Conservation (phyloP, 1,140 invertebrate genomes). For the Orius laevigatus region DNA sequence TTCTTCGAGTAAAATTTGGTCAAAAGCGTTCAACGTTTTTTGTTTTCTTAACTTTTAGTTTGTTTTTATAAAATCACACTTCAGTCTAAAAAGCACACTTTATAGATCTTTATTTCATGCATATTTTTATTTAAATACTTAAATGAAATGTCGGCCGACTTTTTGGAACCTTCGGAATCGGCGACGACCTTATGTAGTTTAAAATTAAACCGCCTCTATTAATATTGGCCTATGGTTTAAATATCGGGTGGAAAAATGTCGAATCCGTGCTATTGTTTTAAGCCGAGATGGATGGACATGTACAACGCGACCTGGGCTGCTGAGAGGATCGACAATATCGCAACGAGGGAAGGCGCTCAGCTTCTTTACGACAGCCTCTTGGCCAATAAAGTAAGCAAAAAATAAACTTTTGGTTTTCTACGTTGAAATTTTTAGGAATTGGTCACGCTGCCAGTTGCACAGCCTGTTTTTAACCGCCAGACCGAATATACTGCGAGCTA, state of each 20-base stretch:
- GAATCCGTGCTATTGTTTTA: slow-evolving; percentile 10
- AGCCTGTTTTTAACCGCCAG: slow-evolving; percentile 23
- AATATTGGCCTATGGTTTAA: no score
- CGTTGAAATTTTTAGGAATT: slow-evolving; percentile 23
- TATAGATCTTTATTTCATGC: no score
- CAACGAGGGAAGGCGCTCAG: slow-evolving; percentile 33
- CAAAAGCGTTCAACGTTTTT: no score
- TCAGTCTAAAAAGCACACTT: no score
- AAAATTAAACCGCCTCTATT: no score
- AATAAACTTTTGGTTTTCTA: not conserved
- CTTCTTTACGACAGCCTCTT: slow-evolving; percentile 36
- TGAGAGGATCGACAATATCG: slow-evolving; percentile 39
- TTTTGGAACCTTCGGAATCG: no score
- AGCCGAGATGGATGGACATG: slow-evolving; percentile 36
- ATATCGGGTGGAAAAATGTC: not conserved
- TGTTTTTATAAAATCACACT: no score
- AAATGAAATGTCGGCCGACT: no score
- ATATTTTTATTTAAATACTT: no score
- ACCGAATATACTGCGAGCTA: slow-evolving; percentile 21
- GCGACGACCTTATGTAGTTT: no score
- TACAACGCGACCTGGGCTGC: slow-evolving; percentile 37
- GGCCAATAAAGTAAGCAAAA: slow-evolving; percentile 29
- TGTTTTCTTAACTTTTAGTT: no score
- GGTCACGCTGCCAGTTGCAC: slow-evolving; percentile 22
- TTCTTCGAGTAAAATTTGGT: no score